Percentiles rank a stretch among this genome's conserved stretches.
Evolutionary conservation across 2,113 vertebrate genomes (phyloP).

Genomic region (Axis porcinus): DNA sequence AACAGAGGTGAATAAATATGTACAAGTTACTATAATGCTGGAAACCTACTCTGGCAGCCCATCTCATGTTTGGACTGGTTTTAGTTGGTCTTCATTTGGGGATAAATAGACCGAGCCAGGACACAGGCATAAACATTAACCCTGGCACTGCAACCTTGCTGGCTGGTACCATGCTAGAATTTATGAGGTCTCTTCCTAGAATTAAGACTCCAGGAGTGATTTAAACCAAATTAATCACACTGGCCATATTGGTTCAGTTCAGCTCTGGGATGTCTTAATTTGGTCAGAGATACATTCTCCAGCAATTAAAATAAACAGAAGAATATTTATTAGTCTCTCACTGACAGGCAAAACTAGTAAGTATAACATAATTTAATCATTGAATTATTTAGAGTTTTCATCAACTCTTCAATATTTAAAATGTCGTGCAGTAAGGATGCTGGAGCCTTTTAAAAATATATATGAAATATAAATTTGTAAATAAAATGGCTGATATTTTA

Average conservation of each 20-base stretch:
- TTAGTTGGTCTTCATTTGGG: slow-evolving; percentile 15
- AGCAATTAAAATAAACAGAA: slow-evolving; percentile 44
- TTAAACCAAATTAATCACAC: slow-evolving; percentile 59
- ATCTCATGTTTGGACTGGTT: background rate
- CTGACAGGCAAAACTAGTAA: slow-evolving; percentile 28
- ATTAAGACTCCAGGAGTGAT: slow-evolving; percentile 38
- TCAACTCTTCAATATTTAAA: slow-evolving; percentile 74
- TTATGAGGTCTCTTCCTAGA: slow-evolving; percentile 33
- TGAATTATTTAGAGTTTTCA: slow-evolving; percentile 81
- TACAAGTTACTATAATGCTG: background rate
- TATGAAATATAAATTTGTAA: background rate
- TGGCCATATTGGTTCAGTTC: slow-evolving; percentile 47
- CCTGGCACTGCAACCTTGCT: slow-evolving; percentile 34
- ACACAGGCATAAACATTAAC: slow-evolving; percentile 19
- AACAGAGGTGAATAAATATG: background rate
- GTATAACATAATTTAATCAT: slow-evolving; percentile 25
- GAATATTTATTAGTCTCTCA: slow-evolving; percentile 42
- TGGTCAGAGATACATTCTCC: background rate
- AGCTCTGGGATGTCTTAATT: slow-evolving; percentile 41
- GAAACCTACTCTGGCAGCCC: background rate
- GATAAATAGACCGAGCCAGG: background rate
- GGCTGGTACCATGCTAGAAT: background rate
- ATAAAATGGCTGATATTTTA: background rate
- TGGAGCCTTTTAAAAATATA: slow-evolving; percentile 17
- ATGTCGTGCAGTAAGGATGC: slow-evolving; percentile 4